Percentiles rank a stretch among this genome's conserved stretches.
Conservation (phyloP, 1,140 invertebrate species). For the Atopsyche davidsoni region DNA sequence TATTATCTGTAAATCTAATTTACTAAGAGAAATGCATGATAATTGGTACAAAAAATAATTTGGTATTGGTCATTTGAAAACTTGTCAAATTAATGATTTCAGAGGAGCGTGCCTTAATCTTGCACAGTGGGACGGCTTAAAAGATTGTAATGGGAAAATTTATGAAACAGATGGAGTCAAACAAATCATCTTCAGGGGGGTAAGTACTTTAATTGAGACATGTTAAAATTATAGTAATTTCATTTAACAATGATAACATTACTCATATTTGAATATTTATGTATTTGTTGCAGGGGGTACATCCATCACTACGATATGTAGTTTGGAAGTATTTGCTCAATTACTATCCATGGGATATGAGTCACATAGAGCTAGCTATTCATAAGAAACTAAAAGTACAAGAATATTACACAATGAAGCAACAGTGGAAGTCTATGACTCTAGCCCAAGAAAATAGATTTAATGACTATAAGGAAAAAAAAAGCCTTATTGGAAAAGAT, state of each 20-base stretch:
- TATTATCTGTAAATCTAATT: neutral
- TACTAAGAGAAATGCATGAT: neutral
- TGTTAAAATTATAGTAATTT: neutral
- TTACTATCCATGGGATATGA: slow-evolving; percentile 82
- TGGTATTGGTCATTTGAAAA: neutral
- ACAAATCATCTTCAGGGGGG: slow-evolving; percentile 84
- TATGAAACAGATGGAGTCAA: slow-evolving; percentile 62
- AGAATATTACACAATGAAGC: slow-evolving; percentile 93
- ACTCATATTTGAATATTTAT: neutral
- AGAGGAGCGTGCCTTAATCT: slow-evolving; percentile 64
- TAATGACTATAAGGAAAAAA: slow-evolving; percentile 80
- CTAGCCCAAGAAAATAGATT: slow-evolving; percentile 84
- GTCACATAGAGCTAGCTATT: slow-evolving; percentile 62
- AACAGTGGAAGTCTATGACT: slow-evolving; percentile 92
- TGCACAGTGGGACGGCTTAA: slow-evolving; percentile 72
- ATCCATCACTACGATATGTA: slow-evolving; percentile 66
- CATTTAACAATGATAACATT: slow-evolving; percentile 6
- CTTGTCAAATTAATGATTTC: slow-evolving; percentile 20
- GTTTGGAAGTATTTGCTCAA: slow-evolving; percentile 95
- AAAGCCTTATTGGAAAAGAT: slow-evolving; percentile 96
- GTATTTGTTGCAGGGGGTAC: slow-evolving; percentile 43
- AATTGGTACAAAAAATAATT: too few species aligned
- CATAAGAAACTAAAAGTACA: slow-evolving; percentile 67
- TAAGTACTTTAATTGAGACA: slow-evolving; percentile 43
- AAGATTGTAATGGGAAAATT: slow-evolving; percentile 72